A percentile compares a stretch with the other conserved stretches of the same genome.
phyloP scores from a whole-genome alignment of 1,140 invertebrate species.

The Prorops nasuta region DNA sequence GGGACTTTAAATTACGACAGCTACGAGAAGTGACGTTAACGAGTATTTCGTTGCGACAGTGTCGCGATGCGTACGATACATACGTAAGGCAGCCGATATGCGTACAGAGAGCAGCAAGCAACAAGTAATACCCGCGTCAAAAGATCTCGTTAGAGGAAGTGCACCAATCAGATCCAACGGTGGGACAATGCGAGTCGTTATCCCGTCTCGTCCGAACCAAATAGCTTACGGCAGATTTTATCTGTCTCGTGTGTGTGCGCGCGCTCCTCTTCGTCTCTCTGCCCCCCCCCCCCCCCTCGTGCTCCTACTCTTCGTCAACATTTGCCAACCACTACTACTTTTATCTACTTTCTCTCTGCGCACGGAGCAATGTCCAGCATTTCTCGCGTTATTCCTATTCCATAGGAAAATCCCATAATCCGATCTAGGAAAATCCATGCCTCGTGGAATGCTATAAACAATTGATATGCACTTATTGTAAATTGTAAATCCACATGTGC shows the following conservation, averaged over 20 bases:
- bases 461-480: too few species aligned
- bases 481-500: too few species aligned
- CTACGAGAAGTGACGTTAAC: conserved; percentile 25
- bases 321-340: neutral
- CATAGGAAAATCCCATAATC: too few species aligned
- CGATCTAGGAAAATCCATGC: too few species aligned
- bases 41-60: conserved; percentile 21
- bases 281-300: conserved; percentile 1
- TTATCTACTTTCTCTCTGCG: neutral
- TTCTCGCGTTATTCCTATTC: too few species aligned
- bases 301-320: neutral
- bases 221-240: conserved; percentile 24
- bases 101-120: neutral
- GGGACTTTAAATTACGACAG: conserved; percentile 22
- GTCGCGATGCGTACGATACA: conserved; percentile 19
- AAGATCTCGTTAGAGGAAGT: conserved; percentile 26
- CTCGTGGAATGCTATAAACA: too few species aligned
- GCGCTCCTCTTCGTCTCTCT: conserved; percentile 4
- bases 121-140: conserved; percentile 12
- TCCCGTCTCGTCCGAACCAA: conserved; percentile 12
- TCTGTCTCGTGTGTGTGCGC: too few species aligned
- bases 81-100: conserved; percentile 17
- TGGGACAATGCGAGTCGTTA: conserved; percentile 20
- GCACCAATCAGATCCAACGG: conserved; percentile 13
- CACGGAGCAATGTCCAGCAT: too few species aligned